A percentile compares a stretch with the other conserved stretches of the same genome.
Evolutionary conservation across 2,113 vertebrate species (phyloP).

Genomic region (Blennius ocellaris): DNA sequence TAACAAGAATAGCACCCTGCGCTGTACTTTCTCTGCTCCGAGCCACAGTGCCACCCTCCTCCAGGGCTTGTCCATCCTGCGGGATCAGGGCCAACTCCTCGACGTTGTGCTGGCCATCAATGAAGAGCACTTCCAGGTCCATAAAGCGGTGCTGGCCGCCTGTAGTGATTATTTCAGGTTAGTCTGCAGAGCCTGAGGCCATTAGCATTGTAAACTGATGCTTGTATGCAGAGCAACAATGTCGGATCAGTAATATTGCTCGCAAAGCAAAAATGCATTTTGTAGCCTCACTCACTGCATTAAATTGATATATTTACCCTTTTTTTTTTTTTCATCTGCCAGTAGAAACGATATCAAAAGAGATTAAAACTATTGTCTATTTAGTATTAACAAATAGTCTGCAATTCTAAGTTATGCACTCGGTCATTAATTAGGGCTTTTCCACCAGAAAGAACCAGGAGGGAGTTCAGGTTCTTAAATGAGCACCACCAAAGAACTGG

Average conservation of each 20-base stretch:
- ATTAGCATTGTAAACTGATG: constrained; percentile 34
- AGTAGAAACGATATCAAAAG: no score
- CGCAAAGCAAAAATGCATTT: no score
- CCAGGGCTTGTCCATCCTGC: constrained; percentile 91
- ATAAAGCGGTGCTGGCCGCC: constrained; percentile 96
- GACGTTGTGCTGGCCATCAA: constrained; percentile 94
- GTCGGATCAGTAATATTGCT: not conserved
- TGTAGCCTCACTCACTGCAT: no score
- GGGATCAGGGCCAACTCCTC: constrained; percentile 93
- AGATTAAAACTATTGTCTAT: no score
- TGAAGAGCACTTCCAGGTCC: constrained; percentile 93
- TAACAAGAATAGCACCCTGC: constrained; percentile 91
- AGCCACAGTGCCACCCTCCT: constrained; percentile 93
- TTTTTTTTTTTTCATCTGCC: no score
- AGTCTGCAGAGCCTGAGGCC: constrained; percentile 42
- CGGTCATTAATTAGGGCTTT: no score
- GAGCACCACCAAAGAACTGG: no score
- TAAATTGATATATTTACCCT: no score
- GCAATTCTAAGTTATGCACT: no score
- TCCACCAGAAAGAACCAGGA: no score
- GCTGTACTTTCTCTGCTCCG: constrained; percentile 94
- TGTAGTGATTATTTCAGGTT: constrained; percentile 99
- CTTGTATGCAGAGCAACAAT: not conserved
- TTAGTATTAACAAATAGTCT: no score
- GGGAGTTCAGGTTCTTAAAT: no score